A percentile compares a stretch with the other conserved stretches of the same genome.
These are phyloP conservation scores for Scaptomyza caliginosa DNA, from an alignment of 2,888 invertebrate species.

Conservation along the genomic window DNA sequence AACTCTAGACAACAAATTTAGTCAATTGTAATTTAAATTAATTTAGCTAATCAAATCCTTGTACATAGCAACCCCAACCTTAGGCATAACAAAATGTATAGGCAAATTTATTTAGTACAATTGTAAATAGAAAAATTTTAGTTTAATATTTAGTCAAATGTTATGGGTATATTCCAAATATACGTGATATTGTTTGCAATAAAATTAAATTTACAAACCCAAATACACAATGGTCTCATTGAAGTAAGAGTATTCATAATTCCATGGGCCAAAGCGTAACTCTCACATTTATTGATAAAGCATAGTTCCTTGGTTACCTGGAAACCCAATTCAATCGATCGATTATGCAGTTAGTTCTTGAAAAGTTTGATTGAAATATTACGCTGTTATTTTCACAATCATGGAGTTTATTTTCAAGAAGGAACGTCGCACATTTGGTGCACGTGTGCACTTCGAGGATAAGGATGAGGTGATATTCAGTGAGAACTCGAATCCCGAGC, in stretches of 20 bases:
- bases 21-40: constrained; percentile 44
- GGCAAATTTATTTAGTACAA: constrained; percentile 39
- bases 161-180: constrained; percentile 57
- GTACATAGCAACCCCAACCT: constrained; percentile 1
- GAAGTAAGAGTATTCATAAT: constrained; percentile 17
- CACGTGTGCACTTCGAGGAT: constrained; percentile 88
- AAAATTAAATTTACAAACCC: constrained; percentile 53
- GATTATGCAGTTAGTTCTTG: background rate
- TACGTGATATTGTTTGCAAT: constrained; percentile 64
- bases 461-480: constrained; percentile 88
- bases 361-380: background rate
- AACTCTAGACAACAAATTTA: constrained; percentile 40
- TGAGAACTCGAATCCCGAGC: constrained; percentile 87
- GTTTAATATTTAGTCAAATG: constrained; percentile 32
- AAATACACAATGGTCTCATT: background rate
- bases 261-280: too few species aligned
- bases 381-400: background rate
- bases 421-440: constrained; percentile 89
- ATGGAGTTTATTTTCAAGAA: constrained; percentile 87
- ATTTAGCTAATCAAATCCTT: background rate
- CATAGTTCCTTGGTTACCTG: constrained; percentile 28
- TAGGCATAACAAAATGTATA: constrained; percentile 13
- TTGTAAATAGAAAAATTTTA: constrained; percentile 46
- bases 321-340: background rate
- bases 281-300: constrained; percentile 40